These are phyloP conservation scores for Pelecanus crispus DNA, from an alignment of 2,113 vertebrate genomes.

Conservation along the genomic window DNA sequence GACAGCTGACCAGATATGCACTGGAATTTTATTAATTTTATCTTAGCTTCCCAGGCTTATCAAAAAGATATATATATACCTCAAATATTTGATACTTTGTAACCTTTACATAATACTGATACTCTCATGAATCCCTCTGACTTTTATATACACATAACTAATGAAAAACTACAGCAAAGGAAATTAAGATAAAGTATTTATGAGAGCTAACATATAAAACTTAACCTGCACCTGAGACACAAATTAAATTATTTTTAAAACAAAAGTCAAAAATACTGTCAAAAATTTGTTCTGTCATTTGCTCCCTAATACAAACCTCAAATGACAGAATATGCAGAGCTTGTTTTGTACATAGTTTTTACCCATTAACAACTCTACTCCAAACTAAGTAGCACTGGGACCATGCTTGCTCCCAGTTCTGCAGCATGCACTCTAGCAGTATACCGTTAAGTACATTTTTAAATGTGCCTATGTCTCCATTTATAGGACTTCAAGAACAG, in stretches of 20 bases:
- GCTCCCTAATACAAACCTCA: neutral
- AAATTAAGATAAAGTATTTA: neutral
- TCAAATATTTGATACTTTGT: neutral
- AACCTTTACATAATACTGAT: neutral
- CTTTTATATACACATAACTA: neutral
- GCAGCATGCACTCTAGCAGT: neutral
- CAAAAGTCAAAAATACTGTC: neutral
- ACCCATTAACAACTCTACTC: neutral
- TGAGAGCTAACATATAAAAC: neutral
- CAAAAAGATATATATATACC: neutral
- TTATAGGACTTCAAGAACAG: neutral
- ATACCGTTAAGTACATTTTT: neutral
- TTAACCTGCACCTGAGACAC: neutral
- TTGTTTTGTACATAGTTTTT: neutral
- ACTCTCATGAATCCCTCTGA: neutral
- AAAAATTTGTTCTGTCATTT: neutral
- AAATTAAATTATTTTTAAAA: neutral
- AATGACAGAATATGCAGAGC: neutral
- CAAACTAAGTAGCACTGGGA: neutral
- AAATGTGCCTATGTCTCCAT: neutral
- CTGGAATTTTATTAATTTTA: constrained; percentile 6
- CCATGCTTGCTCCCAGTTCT: neutral
- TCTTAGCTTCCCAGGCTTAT: neutral
- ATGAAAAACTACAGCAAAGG: neutral
- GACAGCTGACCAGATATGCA: neutral